Conservation (phyloP, 1,140 invertebrate species). For the Drosophila eugracilis region DNA sequence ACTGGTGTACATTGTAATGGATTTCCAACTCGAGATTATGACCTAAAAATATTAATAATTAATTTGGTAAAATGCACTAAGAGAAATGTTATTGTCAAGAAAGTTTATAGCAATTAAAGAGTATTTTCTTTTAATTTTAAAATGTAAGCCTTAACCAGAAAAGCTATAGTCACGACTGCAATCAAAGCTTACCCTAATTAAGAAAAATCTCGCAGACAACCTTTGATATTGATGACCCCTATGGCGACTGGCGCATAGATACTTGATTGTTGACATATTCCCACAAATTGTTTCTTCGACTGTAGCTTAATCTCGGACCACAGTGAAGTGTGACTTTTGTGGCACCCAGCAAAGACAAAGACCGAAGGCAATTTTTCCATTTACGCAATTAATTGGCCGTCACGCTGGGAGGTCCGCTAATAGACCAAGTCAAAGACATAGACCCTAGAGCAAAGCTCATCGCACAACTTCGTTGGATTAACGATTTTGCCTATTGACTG, state of each 20-base stretch:
- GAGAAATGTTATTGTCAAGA: slow-evolving; percentile 15
- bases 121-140: too few relatives aligned
- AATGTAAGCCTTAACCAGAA: too few relatives aligned
- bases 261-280: slow-evolving; percentile 43
- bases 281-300: slow-evolving; percentile 28
- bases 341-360: slow-evolving; percentile 72
- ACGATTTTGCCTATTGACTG: slow-evolving; percentile 74
- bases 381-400: slow-evolving; percentile 79
- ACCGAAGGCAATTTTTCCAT: slow-evolving; percentile 79
- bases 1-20: slow-evolving; percentile 72
- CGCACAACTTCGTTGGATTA: slow-evolving; percentile 53
- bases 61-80: slow-evolving; percentile 58
- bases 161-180: neutral
- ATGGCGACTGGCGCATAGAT: slow-evolving; percentile 4
- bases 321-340: slow-evolving; percentile 73
- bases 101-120: too few relatives aligned
- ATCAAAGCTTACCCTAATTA: neutral
- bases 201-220: neutral
- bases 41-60: slow-evolving; percentile 70
- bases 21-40: slow-evolving; percentile 47
- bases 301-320: slow-evolving; percentile 36
- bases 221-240: slow-evolving; percentile 25
- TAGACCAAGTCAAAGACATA: slow-evolving; percentile 34
- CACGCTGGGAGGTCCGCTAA: slow-evolving; percentile 74
- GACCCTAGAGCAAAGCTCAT: slow-evolving; percentile 42